Base-by-base conservation (phyloP, 2,797 vertebrate genomes). In the Kryptopterus vitreolus region DNA sequence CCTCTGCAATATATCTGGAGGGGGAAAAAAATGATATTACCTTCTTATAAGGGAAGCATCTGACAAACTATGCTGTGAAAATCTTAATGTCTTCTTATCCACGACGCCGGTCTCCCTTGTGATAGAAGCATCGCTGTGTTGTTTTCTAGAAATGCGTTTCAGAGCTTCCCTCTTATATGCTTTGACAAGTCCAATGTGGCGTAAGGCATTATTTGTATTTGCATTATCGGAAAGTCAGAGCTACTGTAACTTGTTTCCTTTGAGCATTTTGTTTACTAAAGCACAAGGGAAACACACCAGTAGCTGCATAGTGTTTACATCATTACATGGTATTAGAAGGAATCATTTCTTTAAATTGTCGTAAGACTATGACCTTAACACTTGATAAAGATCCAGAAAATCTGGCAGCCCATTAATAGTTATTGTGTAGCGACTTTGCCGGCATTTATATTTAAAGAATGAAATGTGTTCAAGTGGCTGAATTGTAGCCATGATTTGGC, bases 171-270 rank as follows among this genome's bases (percentile, higher is more conserved):
- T 76, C 8, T 29, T 24, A n/a, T 52, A 69, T 50, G 38, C 29
- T 73, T 38, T 26, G 15, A 24, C 70, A 38, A 29, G 55, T 70
- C 69, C 29, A 26, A 18, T 16, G 63, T 70, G 31, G 20, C 59
- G 50, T 31, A 31, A 29, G 26, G 55, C 53, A 35, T 12, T 5
- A 18, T 16, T 29, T 16, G 46, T 24, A 15, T 81, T 18, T 61
- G 79, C 72, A 61, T 8, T 48, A 48, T 58, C 22, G 58, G 53
- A 57, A 35, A 68, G 22, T 70, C 61, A 69, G 61, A 31, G 38
- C 46, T 75, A 72, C 66, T 48, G 71, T 35, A 66, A 66, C 79
- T 31, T 75, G n/a, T 57, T 48, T 58, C n/a, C 12, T 50, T 76
- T 69, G 15, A 20, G n/a, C 22, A 52, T 22, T 71, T 71, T 53